A percentile compares a stretch with the other conserved stretches of the same genome.
phyloP scores from a whole-genome alignment of 1,140 invertebrate genomes.

The Hycleus cichorii region DNA sequence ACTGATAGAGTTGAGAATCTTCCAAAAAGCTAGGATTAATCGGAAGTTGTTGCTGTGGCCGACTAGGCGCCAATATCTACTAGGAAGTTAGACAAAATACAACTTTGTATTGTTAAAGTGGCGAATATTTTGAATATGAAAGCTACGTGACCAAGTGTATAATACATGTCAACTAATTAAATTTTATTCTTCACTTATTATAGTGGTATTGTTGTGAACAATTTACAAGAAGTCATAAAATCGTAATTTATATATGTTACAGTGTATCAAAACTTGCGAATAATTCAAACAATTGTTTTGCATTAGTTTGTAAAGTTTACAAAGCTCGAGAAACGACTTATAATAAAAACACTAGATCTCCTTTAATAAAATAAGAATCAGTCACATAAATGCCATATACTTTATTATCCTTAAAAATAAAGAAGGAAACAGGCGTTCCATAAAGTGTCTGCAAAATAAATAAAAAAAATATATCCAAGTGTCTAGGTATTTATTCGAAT shows the following conservation, averaged over 20 bases:
- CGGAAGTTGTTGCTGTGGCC: too few species aligned
- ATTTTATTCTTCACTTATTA: conserved; percentile 12
- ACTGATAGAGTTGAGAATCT: too few species aligned
- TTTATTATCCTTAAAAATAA: conserved; percentile 29
- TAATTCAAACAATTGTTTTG: conserved; percentile 12
- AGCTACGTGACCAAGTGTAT: conserved; percentile 8
- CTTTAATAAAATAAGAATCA: conserved; percentile 29
- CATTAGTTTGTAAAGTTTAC: too few species aligned
- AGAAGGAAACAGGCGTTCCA: conserved; percentile 17
- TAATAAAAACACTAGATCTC: conserved; percentile 24
- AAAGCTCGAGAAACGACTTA: conserved; percentile 15
- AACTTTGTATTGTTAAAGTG: too few species aligned
- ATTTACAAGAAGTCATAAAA: conserved; percentile 12
- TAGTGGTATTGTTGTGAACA: conserved; percentile 7
- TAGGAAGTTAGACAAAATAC: too few species aligned
- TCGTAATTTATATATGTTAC: conserved; percentile 8
- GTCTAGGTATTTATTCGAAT: conserved; percentile 31
- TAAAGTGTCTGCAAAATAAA: conserved; percentile 25
- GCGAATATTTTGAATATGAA: not conserved
- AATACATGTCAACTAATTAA: conserved; percentile 8
- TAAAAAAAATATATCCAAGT: conserved; percentile 20
- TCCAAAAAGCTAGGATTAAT: too few species aligned
- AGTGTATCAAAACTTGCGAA: conserved; percentile 12
- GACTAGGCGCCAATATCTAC: too few species aligned
- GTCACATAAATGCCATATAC: conserved; percentile 25